These are phyloP conservation scores for Trachelus stipa DNA, from an alignment of 2,888 invertebrate species.

Conservation along the genomic window DNA sequence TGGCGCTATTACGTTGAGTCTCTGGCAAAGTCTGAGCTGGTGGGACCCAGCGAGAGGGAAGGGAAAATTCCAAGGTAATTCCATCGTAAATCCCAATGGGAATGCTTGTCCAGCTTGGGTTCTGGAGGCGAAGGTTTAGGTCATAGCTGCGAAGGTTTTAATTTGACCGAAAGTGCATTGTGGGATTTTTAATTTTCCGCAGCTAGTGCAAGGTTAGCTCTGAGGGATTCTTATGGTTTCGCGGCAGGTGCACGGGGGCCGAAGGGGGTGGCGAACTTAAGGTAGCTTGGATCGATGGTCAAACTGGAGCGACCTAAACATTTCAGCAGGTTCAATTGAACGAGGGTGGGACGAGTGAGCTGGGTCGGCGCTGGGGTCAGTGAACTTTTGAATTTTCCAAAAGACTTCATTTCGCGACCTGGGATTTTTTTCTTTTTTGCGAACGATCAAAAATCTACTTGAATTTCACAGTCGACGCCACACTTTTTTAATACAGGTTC, in stretches of 20 bases:
- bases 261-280: slow-evolving; percentile 3
- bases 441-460: not conserved
- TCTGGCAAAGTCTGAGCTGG: not conserved
- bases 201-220: no score
- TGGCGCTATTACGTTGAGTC: not conserved
- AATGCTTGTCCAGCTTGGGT: not conserved
- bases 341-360: not conserved
- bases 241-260: slow-evolving; percentile 19
- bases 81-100: not conserved
- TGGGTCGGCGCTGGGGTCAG: not conserved
- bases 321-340: slow-evolving; percentile 14
- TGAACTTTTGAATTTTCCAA: not conserved
- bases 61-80: slow-evolving; percentile 1
- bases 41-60: not conserved
- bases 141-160: not conserved
- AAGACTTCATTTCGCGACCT: not conserved
- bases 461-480: no score
- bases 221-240: not conserved
- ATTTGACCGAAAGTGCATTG: not conserved
- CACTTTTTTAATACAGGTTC: not conserved
- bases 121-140: not conserved
- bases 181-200: not conserved
- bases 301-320: slow-evolving; percentile 31
- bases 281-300: slow-evolving; percentile 25
- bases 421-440: not conserved